A percentile compares a stretch with the other conserved stretches of the same genome.
phyloP scores from a whole-genome alignment of 2,888 invertebrate genomes.

The Conomelus anceps region DNA sequence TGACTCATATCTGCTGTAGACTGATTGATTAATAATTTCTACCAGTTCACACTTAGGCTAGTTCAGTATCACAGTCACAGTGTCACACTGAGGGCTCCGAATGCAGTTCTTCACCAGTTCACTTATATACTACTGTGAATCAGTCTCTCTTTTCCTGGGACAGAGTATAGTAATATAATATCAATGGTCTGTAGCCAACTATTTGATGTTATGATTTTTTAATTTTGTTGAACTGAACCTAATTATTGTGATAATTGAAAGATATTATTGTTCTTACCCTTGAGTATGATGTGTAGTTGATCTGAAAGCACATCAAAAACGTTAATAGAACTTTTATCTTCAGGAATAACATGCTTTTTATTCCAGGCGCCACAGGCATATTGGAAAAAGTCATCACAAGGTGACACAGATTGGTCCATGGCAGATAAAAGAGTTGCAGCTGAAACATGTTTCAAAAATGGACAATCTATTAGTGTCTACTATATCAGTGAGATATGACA shows the following conservation, averaged over 20 bases:
- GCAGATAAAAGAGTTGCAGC: conserved; percentile 72
- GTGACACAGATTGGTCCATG: conserved; percentile 69
- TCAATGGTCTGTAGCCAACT: neutral
- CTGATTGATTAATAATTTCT: too few relatives aligned
- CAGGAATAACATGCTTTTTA: conserved; percentile 75
- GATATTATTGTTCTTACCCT: conserved; percentile 44
- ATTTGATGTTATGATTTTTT: neutral
- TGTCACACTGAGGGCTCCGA: too few relatives aligned
- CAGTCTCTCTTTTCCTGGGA: too few relatives aligned
- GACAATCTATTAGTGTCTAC: too few relatives aligned
- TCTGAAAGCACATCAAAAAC: conserved; percentile 82
- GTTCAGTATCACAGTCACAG: too few relatives aligned
- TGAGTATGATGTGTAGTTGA: conserved; percentile 71
- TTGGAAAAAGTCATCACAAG: conserved; percentile 78
- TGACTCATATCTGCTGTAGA: too few relatives aligned
- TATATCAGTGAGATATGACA: too few relatives aligned
- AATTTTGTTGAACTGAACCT: neutral
- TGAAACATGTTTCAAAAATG: too few relatives aligned
- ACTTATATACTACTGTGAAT: too few relatives aligned
- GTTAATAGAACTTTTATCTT: conserved; percentile 73
- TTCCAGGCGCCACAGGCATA: conserved; percentile 87
- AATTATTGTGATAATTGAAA: neutral
- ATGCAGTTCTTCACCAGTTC: too few relatives aligned
- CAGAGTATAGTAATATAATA: too few relatives aligned
- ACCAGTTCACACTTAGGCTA: too few relatives aligned